Evolutionary conservation across 92 coral and sea anemone species (phyloP).

Genomic region (Palythoa caribaeorum): DNA sequence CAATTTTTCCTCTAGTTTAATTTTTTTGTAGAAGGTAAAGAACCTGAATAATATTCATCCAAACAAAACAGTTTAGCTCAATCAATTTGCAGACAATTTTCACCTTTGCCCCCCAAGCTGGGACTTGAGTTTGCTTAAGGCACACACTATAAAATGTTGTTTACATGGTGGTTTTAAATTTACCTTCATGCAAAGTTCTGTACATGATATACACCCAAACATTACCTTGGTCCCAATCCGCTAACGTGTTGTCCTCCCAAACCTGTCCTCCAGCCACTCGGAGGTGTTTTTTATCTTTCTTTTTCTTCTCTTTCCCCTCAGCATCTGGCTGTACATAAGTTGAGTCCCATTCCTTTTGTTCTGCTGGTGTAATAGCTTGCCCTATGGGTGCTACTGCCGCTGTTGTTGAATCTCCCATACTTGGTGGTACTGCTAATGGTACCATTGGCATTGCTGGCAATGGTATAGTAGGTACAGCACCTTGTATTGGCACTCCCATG

Average conservation of each 20-base stretch:
- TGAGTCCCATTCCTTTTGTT: constrained; percentile 97
- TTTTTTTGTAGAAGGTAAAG: no score
- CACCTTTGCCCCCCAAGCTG: no score
- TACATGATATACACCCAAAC: background rate
- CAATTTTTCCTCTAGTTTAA: no score
- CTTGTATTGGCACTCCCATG: constrained; percentile 44
- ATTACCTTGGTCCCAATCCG: constrained; percentile 96
- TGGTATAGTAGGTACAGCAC: constrained; percentile 59
- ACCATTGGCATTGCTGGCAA: constrained; percentile 67
- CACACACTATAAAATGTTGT: no score
- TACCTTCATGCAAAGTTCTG: no score
- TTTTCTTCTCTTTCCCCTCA: constrained; percentile 86
- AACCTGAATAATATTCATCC: no score
- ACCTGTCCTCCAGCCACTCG: constrained; percentile 95
- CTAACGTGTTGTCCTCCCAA: constrained; percentile 92
- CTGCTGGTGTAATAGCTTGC: constrained; percentile 92
- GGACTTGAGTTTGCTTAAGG: no score
- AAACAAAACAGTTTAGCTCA: no score
- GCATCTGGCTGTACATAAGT: constrained; percentile 83
- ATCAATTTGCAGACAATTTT: no score
- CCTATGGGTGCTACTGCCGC: constrained; percentile 32
- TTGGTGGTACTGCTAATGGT: constrained; percentile 75
- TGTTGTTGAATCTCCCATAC: constrained; percentile 54
- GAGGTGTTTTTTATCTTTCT: constrained; percentile 84
- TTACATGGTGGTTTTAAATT: no score